Evolutionary conservation across 2,888 invertebrate species (phyloP), one percentile per base, ranked within the genome.

Genomic region (Hemaris fuciformis): DNA sequence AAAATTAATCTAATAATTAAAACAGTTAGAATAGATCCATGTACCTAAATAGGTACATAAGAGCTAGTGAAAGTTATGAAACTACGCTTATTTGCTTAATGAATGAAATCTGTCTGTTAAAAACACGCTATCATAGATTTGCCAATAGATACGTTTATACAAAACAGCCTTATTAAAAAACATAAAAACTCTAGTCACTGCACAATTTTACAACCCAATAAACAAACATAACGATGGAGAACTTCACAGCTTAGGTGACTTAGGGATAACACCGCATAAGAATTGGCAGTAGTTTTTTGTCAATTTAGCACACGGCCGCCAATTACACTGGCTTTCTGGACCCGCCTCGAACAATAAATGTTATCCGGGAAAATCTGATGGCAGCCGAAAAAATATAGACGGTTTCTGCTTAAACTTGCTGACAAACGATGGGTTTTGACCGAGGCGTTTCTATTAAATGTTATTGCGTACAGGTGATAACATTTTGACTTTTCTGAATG

Each of bases 271-370:
- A 15, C 59, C 61, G 61, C 41, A 57, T 59, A 43, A 43, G 43
- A 27, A 25, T 43, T 15, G 23, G 48, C 18, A 23, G 15, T 43
- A 41, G n/a, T 59, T 59, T 48, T 48, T 59, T 59, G 27, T 43
- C 58, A 59, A 43, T 59, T 59, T 43, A 42, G 27, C 58, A 42
- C 15, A 10, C 42, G 25, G 43, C 25, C 8, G 3, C 10, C 43
- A 59, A 59, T 59, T 59, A 43, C 25, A 8, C 23, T 4, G 25
- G 41, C 58, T 22, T 58, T 42, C 27, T 27, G 48, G 48, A 27
- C 48, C 53, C 53, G 41, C 43, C 58, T 25, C 59, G 10, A 42
- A 43, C 58, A 59, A 59, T 59, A 27, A 59, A 43, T 59, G 58
- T 15, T 59, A 59, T 59, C 43, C 27, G 10, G 41, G 41, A 53